A percentile compares a stretch with the other conserved stretches of the same genome.
Conservation (phyloP, 2,888 invertebrate genomes). For the Eupithecia subumbrata region DNA sequence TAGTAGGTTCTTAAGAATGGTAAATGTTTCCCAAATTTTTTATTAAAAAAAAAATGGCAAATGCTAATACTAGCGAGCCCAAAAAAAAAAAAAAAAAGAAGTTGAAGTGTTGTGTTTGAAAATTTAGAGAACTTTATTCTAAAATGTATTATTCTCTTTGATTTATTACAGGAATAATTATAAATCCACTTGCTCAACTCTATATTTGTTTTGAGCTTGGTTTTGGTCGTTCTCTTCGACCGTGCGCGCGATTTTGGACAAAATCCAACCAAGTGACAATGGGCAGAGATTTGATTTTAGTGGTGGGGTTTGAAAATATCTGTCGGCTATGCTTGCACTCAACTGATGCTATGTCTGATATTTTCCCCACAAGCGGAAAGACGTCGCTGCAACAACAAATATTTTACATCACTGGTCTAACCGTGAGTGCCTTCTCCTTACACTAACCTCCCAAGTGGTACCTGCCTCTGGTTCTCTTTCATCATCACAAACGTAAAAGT, state of each 20-base stretch:
- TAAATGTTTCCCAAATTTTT: too few relatives aligned
- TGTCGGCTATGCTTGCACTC: constrained; percentile 47
- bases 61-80: too few relatives aligned
- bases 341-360: constrained; percentile 44
- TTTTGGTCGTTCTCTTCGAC: not conserved
- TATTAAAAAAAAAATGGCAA: too few relatives aligned
- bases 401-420: constrained; percentile 28
- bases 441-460: constrained; percentile 9
- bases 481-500: not conserved
- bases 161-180: too few relatives aligned
- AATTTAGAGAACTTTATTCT: too few relatives aligned
- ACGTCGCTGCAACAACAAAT: constrained; percentile 41
- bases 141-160: too few relatives aligned
- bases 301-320: constrained; percentile 46
- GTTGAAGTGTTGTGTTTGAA: too few relatives aligned
- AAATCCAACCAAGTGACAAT: constrained; percentile 25
- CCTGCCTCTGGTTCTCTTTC: not conserved
- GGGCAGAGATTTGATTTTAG: constrained; percentile 43
- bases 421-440: constrained; percentile 18
- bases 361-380: constrained; percentile 41
- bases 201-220: not conserved
- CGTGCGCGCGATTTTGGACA: not conserved
- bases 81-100: too few relatives aligned
- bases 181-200: too few relatives aligned
- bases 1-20: too few relatives aligned